These are phyloP conservation scores for Aphelenchoides fujianensis DNA, from an alignment of 1,140 invertebrate species.

Conservation along the genomic window DNA sequence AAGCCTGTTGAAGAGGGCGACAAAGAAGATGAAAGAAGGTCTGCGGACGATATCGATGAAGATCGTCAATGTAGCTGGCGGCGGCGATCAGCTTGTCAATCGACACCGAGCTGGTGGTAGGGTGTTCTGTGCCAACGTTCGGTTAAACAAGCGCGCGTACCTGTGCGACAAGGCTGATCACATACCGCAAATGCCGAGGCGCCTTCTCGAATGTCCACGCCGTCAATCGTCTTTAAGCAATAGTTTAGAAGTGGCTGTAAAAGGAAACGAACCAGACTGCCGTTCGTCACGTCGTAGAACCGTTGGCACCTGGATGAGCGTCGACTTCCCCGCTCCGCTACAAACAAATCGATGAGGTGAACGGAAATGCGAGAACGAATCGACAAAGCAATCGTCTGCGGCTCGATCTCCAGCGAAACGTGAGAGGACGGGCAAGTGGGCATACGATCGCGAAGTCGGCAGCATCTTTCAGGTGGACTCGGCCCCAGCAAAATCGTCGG, in stretches of 20 bases:
- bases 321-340: slow-evolving; percentile 85
- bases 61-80: slow-evolving; percentile 81
- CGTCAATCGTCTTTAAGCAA: slow-evolving; percentile 23
- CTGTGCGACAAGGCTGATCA: slow-evolving; percentile 64
- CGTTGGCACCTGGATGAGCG: slow-evolving; percentile 74
- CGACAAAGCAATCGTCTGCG: slow-evolving; percentile 78
- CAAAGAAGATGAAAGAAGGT: too few species aligned
- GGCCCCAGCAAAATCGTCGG: slow-evolving; percentile 23
- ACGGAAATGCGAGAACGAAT: too few species aligned
- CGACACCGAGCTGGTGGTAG: slow-evolving; percentile 74
- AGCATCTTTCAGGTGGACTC: slow-evolving; percentile 21
- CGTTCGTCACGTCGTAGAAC: slow-evolving; percentile 58
- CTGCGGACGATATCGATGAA: slow-evolving; percentile 76
- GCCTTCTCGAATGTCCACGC: slow-evolving; percentile 17
- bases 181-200: slow-evolving; percentile 23
- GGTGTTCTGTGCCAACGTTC: slow-evolving; percentile 83
- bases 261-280: slow-evolving; percentile 73
- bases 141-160: slow-evolving; percentile 82
- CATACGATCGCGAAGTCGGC: slow-evolving; percentile 24
- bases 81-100: slow-evolving; percentile 77
- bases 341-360: too few species aligned
- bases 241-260: slow-evolving; percentile 49
- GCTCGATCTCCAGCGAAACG: slow-evolving; percentile 65
- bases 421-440: slow-evolving; percentile 17
- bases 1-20: too few species aligned